Conservation (phyloP, 2,888 invertebrate species). For the Elegia similella region DNA sequence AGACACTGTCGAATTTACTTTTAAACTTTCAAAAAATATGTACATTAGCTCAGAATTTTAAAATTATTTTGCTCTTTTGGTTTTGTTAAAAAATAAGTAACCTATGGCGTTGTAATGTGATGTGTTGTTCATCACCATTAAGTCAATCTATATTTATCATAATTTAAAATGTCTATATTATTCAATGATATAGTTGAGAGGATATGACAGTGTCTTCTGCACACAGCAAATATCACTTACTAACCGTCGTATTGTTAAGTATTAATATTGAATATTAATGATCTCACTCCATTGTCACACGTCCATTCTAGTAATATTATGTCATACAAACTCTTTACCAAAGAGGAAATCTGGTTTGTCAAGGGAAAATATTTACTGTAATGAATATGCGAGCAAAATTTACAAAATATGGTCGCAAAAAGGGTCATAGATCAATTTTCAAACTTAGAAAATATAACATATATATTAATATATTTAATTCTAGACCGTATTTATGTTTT, state of each 20-base stretch:
- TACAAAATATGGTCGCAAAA: slow-evolving; percentile 11
- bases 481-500: slow-evolving; percentile 12
- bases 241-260: slow-evolving; percentile 72
- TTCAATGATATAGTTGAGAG: neutral
- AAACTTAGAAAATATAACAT: slow-evolving; percentile 5
- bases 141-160: too few species aligned
- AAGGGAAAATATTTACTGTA: slow-evolving; percentile 3
- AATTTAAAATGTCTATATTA: neutral
- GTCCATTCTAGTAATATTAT: slow-evolving; percentile 58
- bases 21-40: neutral
- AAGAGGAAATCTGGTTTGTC: slow-evolving; percentile 9
- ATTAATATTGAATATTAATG: slow-evolving; percentile 77
- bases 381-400: slow-evolving; percentile 4
- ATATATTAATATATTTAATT: slow-evolving; percentile 12
- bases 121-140: too few species aligned
- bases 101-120: too few species aligned
- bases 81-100: too few species aligned
- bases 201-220: slow-evolving; percentile 19
- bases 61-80: too few species aligned
- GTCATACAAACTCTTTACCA: slow-evolving; percentile 36
- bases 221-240: slow-evolving; percentile 43
- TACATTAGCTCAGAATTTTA: too few species aligned
- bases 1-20: slow-evolving; percentile 1
- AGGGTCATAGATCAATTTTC: slow-evolving; percentile 14
- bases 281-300: slow-evolving; percentile 79